Evolutionary conservation across 2,113 vertebrate genomes (phyloP).

Genomic region (Bolborhynchus lineola): DNA sequence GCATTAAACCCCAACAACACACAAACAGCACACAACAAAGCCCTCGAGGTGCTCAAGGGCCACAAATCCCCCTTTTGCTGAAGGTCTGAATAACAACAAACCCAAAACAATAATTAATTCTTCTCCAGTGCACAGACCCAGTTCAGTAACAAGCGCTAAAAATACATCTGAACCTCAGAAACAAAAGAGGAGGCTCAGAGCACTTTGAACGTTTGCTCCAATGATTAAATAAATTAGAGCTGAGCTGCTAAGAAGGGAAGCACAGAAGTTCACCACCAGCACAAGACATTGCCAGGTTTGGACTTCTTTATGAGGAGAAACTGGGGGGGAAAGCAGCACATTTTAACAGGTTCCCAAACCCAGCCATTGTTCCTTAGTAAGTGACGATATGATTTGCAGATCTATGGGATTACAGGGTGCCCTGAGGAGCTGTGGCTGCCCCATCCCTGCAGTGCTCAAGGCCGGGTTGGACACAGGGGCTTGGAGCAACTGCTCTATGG

Average conservation of each 20-base stretch:
- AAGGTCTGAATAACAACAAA: slow-evolving; percentile 51
- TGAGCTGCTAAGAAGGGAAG: slow-evolving; percentile 58
- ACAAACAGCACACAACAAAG: slow-evolving; percentile 6
- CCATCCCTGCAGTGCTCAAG: not conserved
- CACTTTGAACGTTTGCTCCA: slow-evolving; percentile 49
- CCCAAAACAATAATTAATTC: slow-evolving; percentile 67
- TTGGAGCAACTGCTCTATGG: not conserved
- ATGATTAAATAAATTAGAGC: slow-evolving; percentile 70
- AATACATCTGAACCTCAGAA: slow-evolving; percentile 60
- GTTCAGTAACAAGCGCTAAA: slow-evolving; percentile 55
- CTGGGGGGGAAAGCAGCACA: not conserved
- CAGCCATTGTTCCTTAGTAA: not conserved
- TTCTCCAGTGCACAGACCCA: slow-evolving; percentile 54
- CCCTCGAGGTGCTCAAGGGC: slow-evolving; percentile 53
- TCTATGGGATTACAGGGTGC: not conserved
- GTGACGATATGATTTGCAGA: not conserved
- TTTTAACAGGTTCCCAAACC: not conserved
- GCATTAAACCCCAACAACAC: slow-evolving; percentile 5
- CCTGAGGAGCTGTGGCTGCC: not conserved
- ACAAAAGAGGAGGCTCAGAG: slow-evolving; percentile 16
- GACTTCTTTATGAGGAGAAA: slow-evolving; percentile 5
- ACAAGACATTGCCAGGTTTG: not conserved
- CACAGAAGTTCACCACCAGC: slow-evolving; percentile 57
- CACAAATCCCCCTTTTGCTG: not conserved
- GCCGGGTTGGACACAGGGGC: not conserved